Evolutionary conservation across 2,113 vertebrate genomes (phyloP), one percentile per base, ranked within the genome.

Genomic region (Morone chrysops): DNA sequence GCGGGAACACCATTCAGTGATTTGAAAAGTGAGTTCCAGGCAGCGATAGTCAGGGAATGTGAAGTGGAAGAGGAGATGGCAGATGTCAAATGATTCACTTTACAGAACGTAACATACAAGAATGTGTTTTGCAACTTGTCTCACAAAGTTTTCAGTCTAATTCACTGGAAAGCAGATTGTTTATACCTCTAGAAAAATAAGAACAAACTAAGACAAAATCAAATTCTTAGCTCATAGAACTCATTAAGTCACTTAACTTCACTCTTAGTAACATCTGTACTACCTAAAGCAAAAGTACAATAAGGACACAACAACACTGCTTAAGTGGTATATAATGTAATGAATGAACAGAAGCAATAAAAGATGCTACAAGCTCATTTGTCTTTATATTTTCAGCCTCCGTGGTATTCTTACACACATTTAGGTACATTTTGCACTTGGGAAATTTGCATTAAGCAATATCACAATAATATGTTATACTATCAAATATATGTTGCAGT

Each of bases 221-320:
- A 8, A 53, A 11, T 47, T 11, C 54, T 43, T 25, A 20, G 6
- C 56, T 60, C 22, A 72, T 1, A 18, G 13, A 47, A 13, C 10
- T 47, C 13, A 45, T 1, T 40, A 36, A 47, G 41, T 11, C 38
- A 56, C 3, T 61, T 61, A 14, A 6, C 7, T 61, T 16, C 17
- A 45, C 16, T 41, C 22, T 16, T 1, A 22, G 14, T 31, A 31
- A 75, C 48, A 75, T 75, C 73, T 65, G 48, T 18, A 16, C 56
- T 1, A 66, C 61, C 74, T 67, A 6, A 67, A 76, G 61, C 62
- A 6, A 67, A 66, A 57, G 63, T 36, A 68, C 51, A 67, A 5
- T 36, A 18, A 65, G 48, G 14, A 41, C 73, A 75, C 38, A 56
- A 36, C 50, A 25, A 16, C 0, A 13, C 59, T 54, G 73, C 8